Conservation (phyloP, 1,140 invertebrate genomes). For the Drosophila murphyi region DNA sequence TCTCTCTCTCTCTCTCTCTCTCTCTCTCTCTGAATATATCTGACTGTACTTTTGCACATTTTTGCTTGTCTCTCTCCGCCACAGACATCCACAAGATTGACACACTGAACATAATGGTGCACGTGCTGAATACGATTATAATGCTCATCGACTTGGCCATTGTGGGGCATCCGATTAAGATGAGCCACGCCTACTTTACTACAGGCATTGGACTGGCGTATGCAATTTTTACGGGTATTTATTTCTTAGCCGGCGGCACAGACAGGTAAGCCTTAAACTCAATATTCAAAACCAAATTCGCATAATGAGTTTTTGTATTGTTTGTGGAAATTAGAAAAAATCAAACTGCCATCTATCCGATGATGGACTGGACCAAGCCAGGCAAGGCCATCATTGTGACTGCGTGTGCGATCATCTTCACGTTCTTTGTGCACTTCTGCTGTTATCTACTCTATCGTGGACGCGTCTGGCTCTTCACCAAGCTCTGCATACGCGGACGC, state of each 20-base stretch:
- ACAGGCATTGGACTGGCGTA: slow-evolving; percentile 86
- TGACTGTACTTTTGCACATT: not conserved
- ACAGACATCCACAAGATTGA: slow-evolving; percentile 85
- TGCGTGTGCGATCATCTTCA: slow-evolving; percentile 86
- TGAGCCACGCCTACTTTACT: slow-evolving; percentile 88
- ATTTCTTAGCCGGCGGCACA: slow-evolving; percentile 88
- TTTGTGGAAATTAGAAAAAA: slow-evolving; percentile 79
- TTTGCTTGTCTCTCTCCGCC: not conserved
- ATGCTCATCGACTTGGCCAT: slow-evolving; percentile 89
- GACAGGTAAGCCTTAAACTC: slow-evolving; percentile 82
- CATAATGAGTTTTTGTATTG: not conserved
- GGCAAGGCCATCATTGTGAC: slow-evolving; percentile 85
- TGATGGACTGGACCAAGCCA: slow-evolving; percentile 88
- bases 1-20: not conserved
- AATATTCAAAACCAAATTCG: not conserved
- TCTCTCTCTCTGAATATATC: not conserved
- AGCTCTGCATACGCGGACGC: slow-evolving; percentile 78
- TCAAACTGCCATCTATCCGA: slow-evolving; percentile 86
- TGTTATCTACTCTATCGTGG: slow-evolving; percentile 84
- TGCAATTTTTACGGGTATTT: slow-evolving; percentile 88
- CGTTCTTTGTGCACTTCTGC: slow-evolving; percentile 85
- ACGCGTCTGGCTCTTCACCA: slow-evolving; percentile 82
- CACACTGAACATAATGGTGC: slow-evolving; percentile 87
- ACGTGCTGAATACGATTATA: slow-evolving; percentile 88
- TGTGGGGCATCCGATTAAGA: slow-evolving; percentile 87